Base-by-base conservation (phyloP, 2,888 invertebrate genomes). In the Watsonalla binaria region DNA sequence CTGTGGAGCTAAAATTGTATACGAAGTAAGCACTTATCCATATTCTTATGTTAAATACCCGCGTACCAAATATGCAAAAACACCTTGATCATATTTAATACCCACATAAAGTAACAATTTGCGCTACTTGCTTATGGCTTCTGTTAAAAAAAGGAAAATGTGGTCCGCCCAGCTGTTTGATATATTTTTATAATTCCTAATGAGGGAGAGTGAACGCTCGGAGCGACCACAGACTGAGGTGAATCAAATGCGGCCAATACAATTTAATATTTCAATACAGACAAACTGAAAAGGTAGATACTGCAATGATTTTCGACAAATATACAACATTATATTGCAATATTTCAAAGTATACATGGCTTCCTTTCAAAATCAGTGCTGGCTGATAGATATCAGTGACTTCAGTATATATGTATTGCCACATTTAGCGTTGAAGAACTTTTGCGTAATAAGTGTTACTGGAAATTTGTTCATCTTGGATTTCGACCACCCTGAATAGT, bases 171-270 rank as follows among this genome's bases (percentile, higher is more conserved):
- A 63, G 62, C 66, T 69, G 66, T 75, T 73, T 81, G 80, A 82
- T 79, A 81, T 83, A 84, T 84, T 82, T 80, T 84, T 84, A 82
- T 84, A 84, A 84, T 83, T 80, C 82, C 70, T 84, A 85, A 86
- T 85, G 75, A 83, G 65, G 60, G 80, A 77, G 73, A 68, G 49
- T 54, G 64, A 59, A 59, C 56, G 68, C 76, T 70, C 52, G 55
- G 54, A 65, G 67, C 65, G 69, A 66, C 66, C 65, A 68, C 64
- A 66, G 66, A 60, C 57, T 58, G 49, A 51, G 57, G 55, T 60
- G 56, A 37, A 37, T 49, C 15, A 14, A 37, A 37, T 37, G 60
- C 54, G 48, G 54, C 50, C 51, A 50, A 47, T 45, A 52, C 11
- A 47, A 49, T 45, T 49, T 51, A 56, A 52, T 53, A 53, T 56